phyloP scores from a whole-genome alignment of 2,113 vertebrate species.

The Dicerorhinus sumatrensis region DNA sequence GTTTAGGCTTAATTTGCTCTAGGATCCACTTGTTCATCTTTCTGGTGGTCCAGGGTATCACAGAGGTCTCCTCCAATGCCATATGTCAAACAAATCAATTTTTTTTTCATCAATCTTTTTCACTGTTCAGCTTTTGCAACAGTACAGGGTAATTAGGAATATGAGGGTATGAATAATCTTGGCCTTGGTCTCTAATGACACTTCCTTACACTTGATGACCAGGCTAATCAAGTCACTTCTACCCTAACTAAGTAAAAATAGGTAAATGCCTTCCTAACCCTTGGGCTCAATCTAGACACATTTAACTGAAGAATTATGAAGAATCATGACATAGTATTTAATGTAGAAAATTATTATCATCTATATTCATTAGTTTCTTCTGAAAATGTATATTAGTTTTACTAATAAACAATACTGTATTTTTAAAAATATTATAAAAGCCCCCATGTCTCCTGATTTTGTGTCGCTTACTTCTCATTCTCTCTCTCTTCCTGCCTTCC shows the following conservation, averaged over 20 bases:
- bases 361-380: not conserved
- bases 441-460: not conserved
- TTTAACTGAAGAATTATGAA: not conserved
- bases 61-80: too few relatives aligned
- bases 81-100: too few relatives aligned
- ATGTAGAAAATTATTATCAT: not conserved
- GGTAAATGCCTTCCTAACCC: not conserved
- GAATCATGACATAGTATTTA: not conserved
- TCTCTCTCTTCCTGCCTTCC: not conserved
- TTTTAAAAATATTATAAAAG: not conserved
- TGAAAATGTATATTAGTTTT: not conserved
- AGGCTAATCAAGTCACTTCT: not conserved
- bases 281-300: not conserved
- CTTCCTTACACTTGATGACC: not conserved
- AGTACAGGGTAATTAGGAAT: too few relatives aligned
- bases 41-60: too few relatives aligned
- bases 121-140: too few relatives aligned
- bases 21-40: too few relatives aligned
- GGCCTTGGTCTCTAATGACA: too few relatives aligned
- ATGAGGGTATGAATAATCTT: too few relatives aligned
- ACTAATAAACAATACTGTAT: not conserved
- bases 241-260: not conserved
- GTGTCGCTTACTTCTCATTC: not conserved
- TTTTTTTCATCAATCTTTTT: too few relatives aligned
- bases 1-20: too few relatives aligned